Conservation (phyloP, 2,888 invertebrate species). For the Lasius fuliginosus region DNA sequence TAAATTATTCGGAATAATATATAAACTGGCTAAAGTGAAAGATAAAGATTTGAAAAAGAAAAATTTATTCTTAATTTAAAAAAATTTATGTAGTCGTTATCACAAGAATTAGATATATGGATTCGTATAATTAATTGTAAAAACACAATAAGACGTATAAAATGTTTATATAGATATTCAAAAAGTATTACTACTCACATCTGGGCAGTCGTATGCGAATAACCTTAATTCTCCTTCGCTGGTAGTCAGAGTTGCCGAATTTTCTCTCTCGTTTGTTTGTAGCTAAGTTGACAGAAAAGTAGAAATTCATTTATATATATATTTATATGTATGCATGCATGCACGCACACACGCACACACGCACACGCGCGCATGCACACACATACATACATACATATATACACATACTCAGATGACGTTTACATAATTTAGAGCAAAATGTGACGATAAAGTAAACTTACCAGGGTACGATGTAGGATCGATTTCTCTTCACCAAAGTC, state of each 20-base stretch:
- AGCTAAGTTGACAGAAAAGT: slow-evolving; percentile 72
- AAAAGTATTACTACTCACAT: slow-evolving; percentile 82
- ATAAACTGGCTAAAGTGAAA: neutral
- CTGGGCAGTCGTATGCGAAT: slow-evolving; percentile 85
- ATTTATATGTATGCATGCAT: neutral
- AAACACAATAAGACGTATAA: neutral
- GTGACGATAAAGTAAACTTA: slow-evolving; percentile 66
- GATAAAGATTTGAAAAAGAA: slow-evolving; percentile 1
- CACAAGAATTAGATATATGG: slow-evolving; percentile 17
- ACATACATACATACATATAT: slow-evolving; percentile 7
- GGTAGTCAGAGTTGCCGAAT: slow-evolving; percentile 84
- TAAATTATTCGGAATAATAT: neutral
- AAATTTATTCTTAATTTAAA: neutral
- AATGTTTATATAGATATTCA: slow-evolving; percentile 8
- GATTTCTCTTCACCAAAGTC: slow-evolving; percentile 85
- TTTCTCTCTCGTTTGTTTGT: slow-evolving; percentile 85
- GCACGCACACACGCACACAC: neutral
- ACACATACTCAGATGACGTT: neutral
- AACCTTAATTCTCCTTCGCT: slow-evolving; percentile 85
- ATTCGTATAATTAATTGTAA: slow-evolving; percentile 33
- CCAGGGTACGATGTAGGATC: slow-evolving; percentile 85
- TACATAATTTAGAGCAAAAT: slow-evolving; percentile 14
- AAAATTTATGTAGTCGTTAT: slow-evolving; percentile 21
- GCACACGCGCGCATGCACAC: neutral
- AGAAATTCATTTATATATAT: neutral